Conservation (phyloP, 2,888 invertebrate genomes). For the Halictus quadricinctus region DNA sequence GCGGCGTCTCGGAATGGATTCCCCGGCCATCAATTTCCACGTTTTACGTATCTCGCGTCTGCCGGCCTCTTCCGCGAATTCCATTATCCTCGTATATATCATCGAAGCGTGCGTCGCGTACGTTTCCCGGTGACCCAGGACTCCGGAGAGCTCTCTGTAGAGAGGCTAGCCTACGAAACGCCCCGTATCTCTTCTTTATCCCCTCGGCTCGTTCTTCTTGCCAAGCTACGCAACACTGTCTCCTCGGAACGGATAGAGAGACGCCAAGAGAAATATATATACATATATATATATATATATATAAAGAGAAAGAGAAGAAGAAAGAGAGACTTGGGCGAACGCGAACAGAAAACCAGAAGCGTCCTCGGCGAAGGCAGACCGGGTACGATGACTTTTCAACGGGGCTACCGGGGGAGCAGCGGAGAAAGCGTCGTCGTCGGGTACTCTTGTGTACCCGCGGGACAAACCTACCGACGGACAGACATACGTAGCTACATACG, state of each 20-base stretch:
- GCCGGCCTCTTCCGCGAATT: conserved; percentile 35
- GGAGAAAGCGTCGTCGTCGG: conserved; percentile 42
- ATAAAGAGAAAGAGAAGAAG: neutral
- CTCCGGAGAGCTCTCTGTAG: conserved; percentile 4
- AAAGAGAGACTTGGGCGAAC: conserved; percentile 20
- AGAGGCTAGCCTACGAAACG: conserved; percentile 6
- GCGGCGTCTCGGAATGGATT: conserved; percentile 25
- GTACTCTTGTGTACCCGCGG: conserved; percentile 50
- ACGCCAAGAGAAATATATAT: neutral
- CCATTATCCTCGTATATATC: conserved; percentile 38
- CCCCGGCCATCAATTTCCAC: conserved; percentile 28
- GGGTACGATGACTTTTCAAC: conserved; percentile 61
- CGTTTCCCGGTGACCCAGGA: conserved; percentile 30
- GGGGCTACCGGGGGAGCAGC: conserved; percentile 52
- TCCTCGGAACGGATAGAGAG: neutral
- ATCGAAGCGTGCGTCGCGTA: conserved; percentile 20
- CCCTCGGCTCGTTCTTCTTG: conserved; percentile 24
- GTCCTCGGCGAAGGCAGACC: conserved; percentile 41
- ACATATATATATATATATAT: neutral
- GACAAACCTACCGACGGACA: conserved; percentile 58
- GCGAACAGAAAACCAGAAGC: conserved; percentile 54
- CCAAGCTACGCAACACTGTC: conserved; percentile 23
- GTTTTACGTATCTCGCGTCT: conserved; percentile 31
- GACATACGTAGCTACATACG: conserved; percentile 63
- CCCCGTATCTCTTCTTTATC: conserved; percentile 11